A percentile compares a stretch with the other conserved stretches of the same genome.
phyloP scores from a whole-genome alignment of 1,140 invertebrate genomes.

The Diabrotica undecimpunctata region DNA sequence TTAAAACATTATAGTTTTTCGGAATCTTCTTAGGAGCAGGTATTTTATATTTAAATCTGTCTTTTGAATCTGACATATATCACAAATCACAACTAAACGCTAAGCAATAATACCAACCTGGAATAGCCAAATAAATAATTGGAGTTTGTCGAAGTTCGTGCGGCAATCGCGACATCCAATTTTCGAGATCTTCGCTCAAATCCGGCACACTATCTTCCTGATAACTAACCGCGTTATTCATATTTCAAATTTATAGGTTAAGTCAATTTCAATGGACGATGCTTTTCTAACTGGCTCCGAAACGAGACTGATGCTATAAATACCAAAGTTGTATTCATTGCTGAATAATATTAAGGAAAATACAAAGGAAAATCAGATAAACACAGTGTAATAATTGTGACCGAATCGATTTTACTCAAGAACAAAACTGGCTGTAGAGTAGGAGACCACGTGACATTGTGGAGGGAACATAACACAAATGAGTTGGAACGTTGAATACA shows the following conservation, averaged over 20 bases:
- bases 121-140: conserved; percentile 69
- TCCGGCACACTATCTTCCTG: conserved; percentile 18
- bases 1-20: too few relatives aligned
- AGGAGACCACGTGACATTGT: conserved; percentile 1
- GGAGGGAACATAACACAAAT: conserved; percentile 2
- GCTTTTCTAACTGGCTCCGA: neutral
- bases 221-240: neutral
- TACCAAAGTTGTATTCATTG: conserved; percentile 1
- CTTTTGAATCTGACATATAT: too few relatives aligned
- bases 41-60: too few relatives aligned
- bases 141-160: conserved; percentile 55
- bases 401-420: conserved; percentile 2
- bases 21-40: too few relatives aligned
- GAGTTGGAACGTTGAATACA: neutral
- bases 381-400: conserved; percentile 2
- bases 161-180: conserved; percentile 69
- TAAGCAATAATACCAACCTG: conserved; percentile 54
- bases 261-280: neutral
- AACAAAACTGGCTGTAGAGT: conserved; percentile 2
- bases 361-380: neutral
- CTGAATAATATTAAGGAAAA: neutral
- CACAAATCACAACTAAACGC: too few relatives aligned
- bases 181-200: conserved; percentile 54
- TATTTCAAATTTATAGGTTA: neutral
- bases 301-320: neutral